These are phyloP conservation scores for Trachops cirrhosus DNA, from an alignment of 2,797 vertebrate genomes.

Conservation along the genomic window DNA sequence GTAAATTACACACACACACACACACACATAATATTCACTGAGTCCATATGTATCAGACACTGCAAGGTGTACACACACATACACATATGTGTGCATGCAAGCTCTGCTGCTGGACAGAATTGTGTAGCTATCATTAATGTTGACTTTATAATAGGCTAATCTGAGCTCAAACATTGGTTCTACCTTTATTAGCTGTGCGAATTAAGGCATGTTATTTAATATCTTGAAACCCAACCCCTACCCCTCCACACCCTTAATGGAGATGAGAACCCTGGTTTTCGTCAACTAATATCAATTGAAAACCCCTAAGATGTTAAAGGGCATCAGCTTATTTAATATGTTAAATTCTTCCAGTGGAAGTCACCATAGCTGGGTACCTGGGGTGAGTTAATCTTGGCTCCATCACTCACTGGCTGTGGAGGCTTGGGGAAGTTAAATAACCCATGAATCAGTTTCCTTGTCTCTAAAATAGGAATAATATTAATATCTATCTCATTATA, in stretches of 20 bases:
- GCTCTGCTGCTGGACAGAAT: not conserved
- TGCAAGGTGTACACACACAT: not conserved
- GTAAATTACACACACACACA: not conserved
- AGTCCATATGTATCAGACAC: not conserved
- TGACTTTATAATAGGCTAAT: not conserved
- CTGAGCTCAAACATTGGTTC: not conserved
- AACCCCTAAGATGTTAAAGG: not conserved
- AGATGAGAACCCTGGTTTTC: not conserved
- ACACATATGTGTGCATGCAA: not conserved
- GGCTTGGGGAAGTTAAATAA: not conserved
- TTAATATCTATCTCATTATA: not conserved
- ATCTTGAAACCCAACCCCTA: not conserved
- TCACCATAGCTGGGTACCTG: not conserved
- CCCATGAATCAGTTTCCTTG: not conserved
- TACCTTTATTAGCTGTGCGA: not conserved
- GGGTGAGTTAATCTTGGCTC: not conserved
- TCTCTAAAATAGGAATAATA: not conserved
- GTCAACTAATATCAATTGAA: not conserved
- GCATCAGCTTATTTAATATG: not conserved
- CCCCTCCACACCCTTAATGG: not conserved
- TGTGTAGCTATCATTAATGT: not conserved
- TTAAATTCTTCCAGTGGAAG: not conserved
- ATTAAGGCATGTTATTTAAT: not conserved
- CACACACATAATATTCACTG: not conserved
- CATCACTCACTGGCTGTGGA: not conserved